These are phyloP conservation scores for Acanthoscelides obtectus DNA, from an alignment of 2,888 invertebrate species.

Conservation along the genomic window DNA sequence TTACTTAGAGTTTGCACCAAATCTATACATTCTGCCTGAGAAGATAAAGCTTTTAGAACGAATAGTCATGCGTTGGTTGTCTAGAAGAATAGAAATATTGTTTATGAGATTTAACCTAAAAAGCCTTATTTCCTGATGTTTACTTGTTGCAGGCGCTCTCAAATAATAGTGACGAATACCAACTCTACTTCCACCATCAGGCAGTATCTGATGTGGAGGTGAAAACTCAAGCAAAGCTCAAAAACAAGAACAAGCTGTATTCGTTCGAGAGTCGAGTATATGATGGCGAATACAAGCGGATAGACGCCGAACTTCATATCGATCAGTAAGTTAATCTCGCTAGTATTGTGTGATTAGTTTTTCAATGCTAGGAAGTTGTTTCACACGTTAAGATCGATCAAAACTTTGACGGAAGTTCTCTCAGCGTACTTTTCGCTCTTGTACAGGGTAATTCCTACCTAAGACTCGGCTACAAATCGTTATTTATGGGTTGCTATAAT, in stretches of 20 bases:
- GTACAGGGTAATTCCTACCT: too few species aligned
- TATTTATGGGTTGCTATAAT: too few species aligned
- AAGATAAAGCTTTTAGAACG: too few species aligned
- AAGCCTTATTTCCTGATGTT: too few species aligned
- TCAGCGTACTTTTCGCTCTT: too few species aligned
- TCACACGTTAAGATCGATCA: not conserved
- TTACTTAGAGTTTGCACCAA: too few species aligned
- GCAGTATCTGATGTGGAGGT: conserved; percentile 56
- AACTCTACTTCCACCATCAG: conserved; percentile 60
- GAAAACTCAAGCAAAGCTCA: conserved; percentile 62
- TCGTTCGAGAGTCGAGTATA: conserved; percentile 62
- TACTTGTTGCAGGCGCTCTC: conserved; percentile 52
- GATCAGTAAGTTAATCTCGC: conserved; percentile 60
- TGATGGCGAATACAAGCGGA: conserved; percentile 59
- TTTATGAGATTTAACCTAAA: too few species aligned
- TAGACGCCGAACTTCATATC: conserved; percentile 69
- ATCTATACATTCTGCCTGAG: too few species aligned
- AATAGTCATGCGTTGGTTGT: too few species aligned
- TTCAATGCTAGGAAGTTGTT: not conserved
- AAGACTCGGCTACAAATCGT: too few species aligned
- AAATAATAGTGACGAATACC: conserved; percentile 63
- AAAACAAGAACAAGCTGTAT: conserved; percentile 64
- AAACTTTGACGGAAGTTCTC: not conserved
- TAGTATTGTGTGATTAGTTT: not conserved
- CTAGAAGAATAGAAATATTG: too few species aligned